Conservation (phyloP, 2,797 vertebrate genomes). For the Acrossocheilus fasciatus region DNA sequence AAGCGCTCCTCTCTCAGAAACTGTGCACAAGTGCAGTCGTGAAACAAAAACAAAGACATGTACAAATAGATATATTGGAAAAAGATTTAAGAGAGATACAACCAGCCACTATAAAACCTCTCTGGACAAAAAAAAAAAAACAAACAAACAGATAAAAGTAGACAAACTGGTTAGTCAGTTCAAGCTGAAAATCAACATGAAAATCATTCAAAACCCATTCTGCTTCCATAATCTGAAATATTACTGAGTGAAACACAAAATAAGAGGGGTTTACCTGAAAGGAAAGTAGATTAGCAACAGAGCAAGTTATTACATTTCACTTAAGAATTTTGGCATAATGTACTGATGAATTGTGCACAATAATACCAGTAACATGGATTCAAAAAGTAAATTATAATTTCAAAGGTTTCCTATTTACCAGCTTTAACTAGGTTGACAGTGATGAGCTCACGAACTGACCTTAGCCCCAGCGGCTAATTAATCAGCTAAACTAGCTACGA, state of each 20-base stretch:
- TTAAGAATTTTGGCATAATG: background rate
- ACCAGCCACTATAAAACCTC: background rate
- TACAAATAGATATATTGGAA: conserved; percentile 6
- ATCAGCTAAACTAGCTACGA: background rate
- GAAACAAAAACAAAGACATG: background rate
- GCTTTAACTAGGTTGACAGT: background rate
- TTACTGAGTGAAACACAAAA: background rate
- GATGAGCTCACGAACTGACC: background rate
- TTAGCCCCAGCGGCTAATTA: background rate
- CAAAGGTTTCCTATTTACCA: background rate
- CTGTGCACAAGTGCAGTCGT: background rate
- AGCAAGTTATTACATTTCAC: background rate
- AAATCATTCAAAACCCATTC: background rate
- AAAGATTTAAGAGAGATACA: background rate
- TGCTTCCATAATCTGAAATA: background rate
- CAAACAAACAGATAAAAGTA: background rate
- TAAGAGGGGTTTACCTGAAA: background rate
- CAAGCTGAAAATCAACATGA: background rate
- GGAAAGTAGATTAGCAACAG: background rate
- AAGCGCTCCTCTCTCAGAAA: background rate
- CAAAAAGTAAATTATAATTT: background rate
- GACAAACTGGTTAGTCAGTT: background rate
- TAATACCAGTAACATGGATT: background rate
- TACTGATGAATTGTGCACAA: background rate
- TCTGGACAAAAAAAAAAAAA: background rate